phyloP scores from a whole-genome alignment of 2,113 vertebrate species.

The Zosterops borbonicus region DNA sequence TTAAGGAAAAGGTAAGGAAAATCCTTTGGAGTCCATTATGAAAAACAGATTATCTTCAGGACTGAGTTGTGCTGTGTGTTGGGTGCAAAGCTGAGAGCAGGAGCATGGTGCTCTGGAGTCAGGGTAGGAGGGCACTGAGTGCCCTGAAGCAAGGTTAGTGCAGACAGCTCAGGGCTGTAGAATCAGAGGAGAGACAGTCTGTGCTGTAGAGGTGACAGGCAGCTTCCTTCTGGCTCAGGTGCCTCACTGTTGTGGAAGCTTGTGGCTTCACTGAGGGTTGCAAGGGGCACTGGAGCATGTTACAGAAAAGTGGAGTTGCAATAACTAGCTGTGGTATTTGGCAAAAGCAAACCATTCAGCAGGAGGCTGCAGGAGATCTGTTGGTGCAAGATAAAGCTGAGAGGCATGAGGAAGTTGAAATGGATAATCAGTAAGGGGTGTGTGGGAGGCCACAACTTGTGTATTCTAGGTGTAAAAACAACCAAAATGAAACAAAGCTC shows the following conservation, averaged over 20 bases:
- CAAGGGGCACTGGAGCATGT: neutral
- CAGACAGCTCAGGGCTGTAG: neutral
- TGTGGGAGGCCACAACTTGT: neutral
- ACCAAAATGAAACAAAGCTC: neutral
- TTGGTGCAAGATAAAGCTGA: neutral
- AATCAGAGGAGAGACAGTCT: neutral
- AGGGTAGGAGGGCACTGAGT: accelerated
- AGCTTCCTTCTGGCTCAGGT: neutral
- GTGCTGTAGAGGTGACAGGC: neutral
- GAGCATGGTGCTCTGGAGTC: neutral
- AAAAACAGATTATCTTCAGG: neutral
- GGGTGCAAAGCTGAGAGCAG: neutral
- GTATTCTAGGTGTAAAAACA: neutral
- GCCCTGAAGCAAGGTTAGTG: accelerated
- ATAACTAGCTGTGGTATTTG: neutral
- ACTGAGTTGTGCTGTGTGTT: neutral
- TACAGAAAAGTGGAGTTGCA: neutral
- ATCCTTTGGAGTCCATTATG: neutral
- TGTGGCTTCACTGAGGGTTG: neutral
- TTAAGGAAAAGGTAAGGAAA: neutral
- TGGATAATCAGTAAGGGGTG: neutral
- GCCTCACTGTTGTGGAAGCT: accelerated
- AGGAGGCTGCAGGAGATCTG: neutral
- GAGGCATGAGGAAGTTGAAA: neutral
- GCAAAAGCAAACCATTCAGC: neutral